Evolutionary conservation across 2,113 vertebrate genomes (phyloP).

Genomic region (Hypomesus transpacificus): DNA sequence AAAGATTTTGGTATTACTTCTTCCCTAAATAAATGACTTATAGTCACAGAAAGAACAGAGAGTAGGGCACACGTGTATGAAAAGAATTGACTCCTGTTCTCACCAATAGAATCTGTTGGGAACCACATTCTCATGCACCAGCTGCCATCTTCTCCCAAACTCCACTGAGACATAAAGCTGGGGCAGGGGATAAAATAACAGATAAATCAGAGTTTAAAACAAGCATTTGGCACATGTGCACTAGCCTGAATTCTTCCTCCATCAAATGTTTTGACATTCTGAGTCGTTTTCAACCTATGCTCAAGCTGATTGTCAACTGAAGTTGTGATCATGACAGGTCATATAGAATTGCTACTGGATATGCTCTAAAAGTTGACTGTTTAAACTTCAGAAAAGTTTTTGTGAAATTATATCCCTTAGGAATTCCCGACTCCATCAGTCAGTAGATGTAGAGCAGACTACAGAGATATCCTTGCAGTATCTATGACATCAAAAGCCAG

Average conservation of each 20-base stretch:
- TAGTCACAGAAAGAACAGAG: constrained; percentile 17
- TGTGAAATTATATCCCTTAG: no score
- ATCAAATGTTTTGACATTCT: neutral
- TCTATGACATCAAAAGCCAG: no score
- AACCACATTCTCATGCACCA: constrained; percentile 83
- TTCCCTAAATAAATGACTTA: neutral
- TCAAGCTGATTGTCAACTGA: constrained; percentile 34
- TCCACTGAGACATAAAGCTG: constrained; percentile 91
- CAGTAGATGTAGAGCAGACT: no score
- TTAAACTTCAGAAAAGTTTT: no score
- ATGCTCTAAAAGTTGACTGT: no score
- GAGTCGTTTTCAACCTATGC: constrained; percentile 29
- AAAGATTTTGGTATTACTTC: no score
- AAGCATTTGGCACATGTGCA: constrained; percentile 10
- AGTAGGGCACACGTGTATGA: neutral
- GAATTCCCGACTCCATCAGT: no score
- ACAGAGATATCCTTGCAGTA: no score
- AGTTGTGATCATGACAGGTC: no score
- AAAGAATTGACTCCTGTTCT: constrained; percentile 54
- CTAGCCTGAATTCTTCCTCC: constrained; percentile 25
- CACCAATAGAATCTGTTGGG: constrained; percentile 97
- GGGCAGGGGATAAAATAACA: constrained; percentile 43
- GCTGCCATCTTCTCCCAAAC: constrained; percentile 91
- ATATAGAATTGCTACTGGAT: no score
- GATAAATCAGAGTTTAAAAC: constrained; percentile 35